A percentile compares a stretch with the other conserved stretches of the same genome.
Evolutionary conservation across 2,113 vertebrate species (phyloP).

Genomic region (Strix uralensis): DNA sequence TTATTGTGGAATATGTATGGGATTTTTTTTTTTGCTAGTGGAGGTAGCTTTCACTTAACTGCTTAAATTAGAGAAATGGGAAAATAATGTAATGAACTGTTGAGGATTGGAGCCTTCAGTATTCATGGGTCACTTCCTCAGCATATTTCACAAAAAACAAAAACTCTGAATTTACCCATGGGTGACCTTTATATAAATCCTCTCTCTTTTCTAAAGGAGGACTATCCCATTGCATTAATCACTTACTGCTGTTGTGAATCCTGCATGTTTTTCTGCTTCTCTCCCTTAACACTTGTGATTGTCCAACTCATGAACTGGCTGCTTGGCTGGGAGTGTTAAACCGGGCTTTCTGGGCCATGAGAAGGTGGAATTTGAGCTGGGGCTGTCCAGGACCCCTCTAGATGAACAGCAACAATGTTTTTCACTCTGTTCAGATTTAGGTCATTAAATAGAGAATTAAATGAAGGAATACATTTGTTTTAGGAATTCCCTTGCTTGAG

Average conservation of each 20-base stretch:
- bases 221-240: constrained; percentile 17
- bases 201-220: constrained; percentile 68
- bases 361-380: constrained; percentile 11
- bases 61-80: neutral
- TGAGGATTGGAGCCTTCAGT: neutral
- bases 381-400: neutral
- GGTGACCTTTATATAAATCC: neutral
- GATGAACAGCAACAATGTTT: neutral
- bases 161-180: neutral
- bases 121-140: neutral
- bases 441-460: neutral
- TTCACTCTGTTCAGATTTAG: neutral
- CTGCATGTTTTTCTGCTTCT: constrained; percentile 32
- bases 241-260: neutral
- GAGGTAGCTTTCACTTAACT: neutral
- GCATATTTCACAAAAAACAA: neutral
- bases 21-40: neutral
- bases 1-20: neutral
- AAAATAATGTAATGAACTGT: neutral
- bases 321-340: neutral
- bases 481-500: neutral
- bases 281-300: neutral
- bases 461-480: neutral
- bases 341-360: neutral
- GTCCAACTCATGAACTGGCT: neutral